Evolutionary conservation across 2,888 invertebrate genomes (phyloP), one percentile per base, ranked within the genome.

Genomic region (Zootermopsis nevadensis): DNA sequence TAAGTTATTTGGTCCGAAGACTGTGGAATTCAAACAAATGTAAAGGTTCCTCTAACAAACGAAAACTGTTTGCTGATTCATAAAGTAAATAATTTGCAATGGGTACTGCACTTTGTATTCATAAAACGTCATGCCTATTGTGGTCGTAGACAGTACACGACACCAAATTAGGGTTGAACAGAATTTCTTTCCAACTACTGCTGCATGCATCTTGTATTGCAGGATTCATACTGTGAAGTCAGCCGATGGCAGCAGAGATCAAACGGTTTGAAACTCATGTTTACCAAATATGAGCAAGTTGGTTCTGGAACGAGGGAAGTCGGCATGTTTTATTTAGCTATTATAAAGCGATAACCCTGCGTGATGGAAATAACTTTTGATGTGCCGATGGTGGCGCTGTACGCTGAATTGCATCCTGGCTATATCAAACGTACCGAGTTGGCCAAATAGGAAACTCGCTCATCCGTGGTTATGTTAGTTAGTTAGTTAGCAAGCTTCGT

Each of bases 311-410:
- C 19, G n/a, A 60, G 66, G 33, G 33, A 30, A 33, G 76, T 55
- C 53, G 60, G 66, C 27, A 27, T 79, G 79, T 79, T 79, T 79
- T 79, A 79, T 79, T 79, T 79, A 66, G 66, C 66, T 38, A 31
- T 66, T 79, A 79, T 79, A 79, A 79, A 79, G 79, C 66, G 79
- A 79, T 79, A 79, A 66, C 79, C 24, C 27, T 79, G 53, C 77
- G 19, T 27, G 30, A 66, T 33, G 79, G 35, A 79, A 48, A 66
- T 38, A 66, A 79, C 79, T 66, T 79, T 79, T 60, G 66, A 79
- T 79, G 79, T 79, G 38, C 33, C 55, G 77, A 31, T 38, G 76
- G 42, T 38, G 76, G 42, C 19, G 15, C 77, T 12, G 42, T 27
- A 24, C 35, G 66, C 55, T 53, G 77, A 53, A 77, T 77, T 79